These are phyloP conservation scores for Merodon equestris DNA, from an alignment of 2,888 invertebrate genomes.

Conservation along the genomic window DNA sequence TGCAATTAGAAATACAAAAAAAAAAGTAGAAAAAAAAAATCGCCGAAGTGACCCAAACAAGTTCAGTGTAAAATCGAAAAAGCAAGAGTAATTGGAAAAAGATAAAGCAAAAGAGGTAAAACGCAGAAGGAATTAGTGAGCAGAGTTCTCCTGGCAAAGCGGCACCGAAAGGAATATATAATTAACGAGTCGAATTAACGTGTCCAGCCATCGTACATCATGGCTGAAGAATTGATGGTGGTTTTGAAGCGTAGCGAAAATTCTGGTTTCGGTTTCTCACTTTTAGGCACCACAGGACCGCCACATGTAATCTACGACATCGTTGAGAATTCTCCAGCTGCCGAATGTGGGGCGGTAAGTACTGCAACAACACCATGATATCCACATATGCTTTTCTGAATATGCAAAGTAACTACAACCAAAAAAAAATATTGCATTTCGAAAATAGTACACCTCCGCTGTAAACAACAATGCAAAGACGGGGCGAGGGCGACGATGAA, in stretches of 20 bases:
- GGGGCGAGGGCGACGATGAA: too few relatives aligned
- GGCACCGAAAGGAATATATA: conserved; percentile 21
- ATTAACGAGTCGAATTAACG: conserved; percentile 46
- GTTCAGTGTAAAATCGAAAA: conserved; percentile 52
- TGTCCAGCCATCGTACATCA: conserved; percentile 75
- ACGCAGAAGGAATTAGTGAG: too few relatives aligned
- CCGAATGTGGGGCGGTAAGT: conserved; percentile 84
- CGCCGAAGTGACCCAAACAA: conserved; percentile 56
- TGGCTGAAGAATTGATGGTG: conserved; percentile 94
- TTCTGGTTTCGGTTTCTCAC: conserved; percentile 93
- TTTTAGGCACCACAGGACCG: conserved; percentile 93
- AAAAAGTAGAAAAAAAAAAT: conserved; percentile 39
- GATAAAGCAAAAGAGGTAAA: not conserved
- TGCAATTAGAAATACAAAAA: conserved; percentile 23
- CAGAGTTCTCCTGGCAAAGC: not conserved
- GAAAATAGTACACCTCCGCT: conserved; percentile 34
- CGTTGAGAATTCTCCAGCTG: conserved; percentile 95
- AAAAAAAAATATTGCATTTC: conserved; percentile 12
- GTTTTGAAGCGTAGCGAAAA: conserved; percentile 92
- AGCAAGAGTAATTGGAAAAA: conserved; percentile 26
- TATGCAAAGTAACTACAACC: not conserved
- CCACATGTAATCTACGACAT: conserved; percentile 96
- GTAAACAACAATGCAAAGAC: conserved; percentile 47
- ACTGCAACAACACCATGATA: not conserved
- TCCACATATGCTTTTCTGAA: too few relatives aligned